Evolutionary conservation across 2,797 vertebrate genomes (phyloP).

Genomic region (Siniperca scherzeri): DNA sequence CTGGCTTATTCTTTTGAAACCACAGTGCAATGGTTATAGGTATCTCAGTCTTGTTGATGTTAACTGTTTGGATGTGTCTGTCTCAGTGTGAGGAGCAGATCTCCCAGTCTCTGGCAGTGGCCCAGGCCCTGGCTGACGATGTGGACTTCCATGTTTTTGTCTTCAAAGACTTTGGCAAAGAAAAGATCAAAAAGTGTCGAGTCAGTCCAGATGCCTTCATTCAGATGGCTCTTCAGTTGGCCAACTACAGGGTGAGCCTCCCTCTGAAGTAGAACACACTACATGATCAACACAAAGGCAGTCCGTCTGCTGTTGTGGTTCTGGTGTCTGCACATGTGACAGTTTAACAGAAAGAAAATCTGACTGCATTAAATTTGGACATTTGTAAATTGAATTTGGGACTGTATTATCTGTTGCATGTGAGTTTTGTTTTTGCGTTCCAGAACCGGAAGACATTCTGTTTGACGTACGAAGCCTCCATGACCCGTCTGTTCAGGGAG

Average conservation of each 20-base stretch:
- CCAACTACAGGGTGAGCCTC: slow-evolving; percentile 89
- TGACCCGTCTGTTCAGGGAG: slow-evolving; percentile 93
- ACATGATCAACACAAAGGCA: neutral
- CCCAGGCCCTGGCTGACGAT: slow-evolving; percentile 87
- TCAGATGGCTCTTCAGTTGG: slow-evolving; percentile 91
- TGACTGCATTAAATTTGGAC: neutral
- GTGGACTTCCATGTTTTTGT: slow-evolving; percentile 89
- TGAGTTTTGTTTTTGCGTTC: neutral
- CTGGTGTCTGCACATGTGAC: neutral
- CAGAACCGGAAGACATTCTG: slow-evolving; percentile 90
- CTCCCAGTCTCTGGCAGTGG: slow-evolving; percentile 85
- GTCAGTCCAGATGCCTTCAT: slow-evolving; percentile 92
- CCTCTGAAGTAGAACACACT: neutral
- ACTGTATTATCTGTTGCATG: neutral
- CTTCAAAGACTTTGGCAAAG: slow-evolving; percentile 91
- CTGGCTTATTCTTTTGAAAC: neutral
- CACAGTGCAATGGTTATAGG: neutral
- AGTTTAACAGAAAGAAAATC: neutral
- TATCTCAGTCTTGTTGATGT: slow-evolving; percentile 1
- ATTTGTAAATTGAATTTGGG: neutral
- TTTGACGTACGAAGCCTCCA: slow-evolving; percentile 92
- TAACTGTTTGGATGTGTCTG: slow-evolving; percentile 8
- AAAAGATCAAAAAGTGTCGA: slow-evolving; percentile 88
- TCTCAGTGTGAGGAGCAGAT: slow-evolving; percentile 88
- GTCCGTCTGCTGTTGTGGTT: neutral